Conservation (phyloP, 1,140 invertebrate species). For the Halesus radiatus region DNA sequence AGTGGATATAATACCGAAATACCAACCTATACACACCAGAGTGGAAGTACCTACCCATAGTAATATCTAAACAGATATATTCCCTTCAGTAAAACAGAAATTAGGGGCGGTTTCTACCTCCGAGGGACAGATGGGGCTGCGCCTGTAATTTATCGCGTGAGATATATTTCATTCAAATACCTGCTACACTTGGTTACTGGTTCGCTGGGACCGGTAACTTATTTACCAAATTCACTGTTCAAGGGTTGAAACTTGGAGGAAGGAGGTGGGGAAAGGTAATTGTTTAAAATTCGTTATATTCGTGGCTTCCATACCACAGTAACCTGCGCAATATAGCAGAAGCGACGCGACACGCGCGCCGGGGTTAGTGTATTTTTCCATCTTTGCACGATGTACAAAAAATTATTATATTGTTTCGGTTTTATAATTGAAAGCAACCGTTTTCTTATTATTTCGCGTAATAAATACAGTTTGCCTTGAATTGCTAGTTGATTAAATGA, state of each 20-base stretch:
- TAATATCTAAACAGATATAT: background rate
- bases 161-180: conserved; percentile 16
- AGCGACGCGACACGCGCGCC: no score
- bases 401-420: no score
- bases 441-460: no score
- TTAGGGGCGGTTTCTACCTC: conserved; percentile 9
- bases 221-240: background rate
- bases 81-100: background rate
- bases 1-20: background rate
- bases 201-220: background rate
- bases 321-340: no score
- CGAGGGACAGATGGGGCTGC: background rate
- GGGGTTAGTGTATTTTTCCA: no score
- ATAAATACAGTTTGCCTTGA: no score
- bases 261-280: no score
- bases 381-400: no score
- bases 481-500: no score
- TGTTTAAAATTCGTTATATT: no score
- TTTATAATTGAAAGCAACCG: no score
- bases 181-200: conserved; percentile 2
- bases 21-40: background rate
- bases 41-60: background rate
- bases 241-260: background rate
- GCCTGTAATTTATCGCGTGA: background rate
- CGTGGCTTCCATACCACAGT: no score